These are phyloP conservation scores for Peromyscus nudipes DNA, from an alignment of 2,797 vertebrate genomes.

Conservation along the genomic window DNA sequence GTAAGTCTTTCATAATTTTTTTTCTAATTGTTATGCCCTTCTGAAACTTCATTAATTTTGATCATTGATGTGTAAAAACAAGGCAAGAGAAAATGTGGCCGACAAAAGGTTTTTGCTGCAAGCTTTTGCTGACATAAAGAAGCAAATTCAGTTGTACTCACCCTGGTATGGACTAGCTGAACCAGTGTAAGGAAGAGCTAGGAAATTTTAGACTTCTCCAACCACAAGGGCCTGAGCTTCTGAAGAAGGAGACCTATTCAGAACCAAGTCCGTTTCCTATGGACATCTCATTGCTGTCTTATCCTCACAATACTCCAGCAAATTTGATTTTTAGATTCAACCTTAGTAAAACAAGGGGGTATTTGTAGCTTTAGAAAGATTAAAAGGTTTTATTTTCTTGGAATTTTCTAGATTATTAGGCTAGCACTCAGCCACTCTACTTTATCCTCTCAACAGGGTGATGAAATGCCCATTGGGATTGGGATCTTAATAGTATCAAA, in stretches of 20 bases:
- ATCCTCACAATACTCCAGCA: background rate
- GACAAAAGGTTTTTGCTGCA: background rate
- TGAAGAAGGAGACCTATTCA: background rate
- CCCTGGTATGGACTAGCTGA: background rate
- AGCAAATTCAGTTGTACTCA: conserved; percentile 18
- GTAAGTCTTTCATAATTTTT: conserved; percentile 53
- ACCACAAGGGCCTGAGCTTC: accelerated
- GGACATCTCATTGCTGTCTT: background rate
- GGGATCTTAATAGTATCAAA: background rate
- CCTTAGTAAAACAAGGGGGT: background rate
- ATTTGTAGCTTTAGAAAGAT: background rate
- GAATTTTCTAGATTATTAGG: background rate
- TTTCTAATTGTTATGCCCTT: conserved; percentile 4
- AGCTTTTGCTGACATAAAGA: background rate
- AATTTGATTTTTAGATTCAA: background rate
- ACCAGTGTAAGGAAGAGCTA: background rate
- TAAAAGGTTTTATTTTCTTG: background rate
- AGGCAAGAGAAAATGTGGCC: conserved; percentile 16
- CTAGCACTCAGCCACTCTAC: background rate
- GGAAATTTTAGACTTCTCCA: accelerated
- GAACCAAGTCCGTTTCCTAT: background rate
- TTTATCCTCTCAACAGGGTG: background rate
- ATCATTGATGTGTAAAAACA: conserved; percentile 64
- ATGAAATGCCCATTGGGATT: background rate
- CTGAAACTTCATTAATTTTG: conserved; percentile 70